phyloP scores from a whole-genome alignment of 1,140 invertebrate species.

The Papilio glaucus region DNA sequence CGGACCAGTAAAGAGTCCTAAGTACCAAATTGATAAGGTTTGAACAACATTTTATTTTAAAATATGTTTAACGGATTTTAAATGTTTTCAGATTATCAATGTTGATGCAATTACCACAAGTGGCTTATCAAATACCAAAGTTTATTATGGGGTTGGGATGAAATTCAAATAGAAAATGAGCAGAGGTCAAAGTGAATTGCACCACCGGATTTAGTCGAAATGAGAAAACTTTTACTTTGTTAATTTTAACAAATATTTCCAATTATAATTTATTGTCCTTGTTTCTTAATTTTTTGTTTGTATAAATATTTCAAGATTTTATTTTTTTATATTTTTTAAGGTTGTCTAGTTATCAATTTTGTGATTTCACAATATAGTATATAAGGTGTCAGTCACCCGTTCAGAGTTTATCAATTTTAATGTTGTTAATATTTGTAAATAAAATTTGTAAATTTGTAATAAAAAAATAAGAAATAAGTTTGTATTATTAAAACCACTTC shows the following conservation, averaged over 20 bases:
- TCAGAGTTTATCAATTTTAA: conserved; percentile 1
- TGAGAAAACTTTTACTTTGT: conserved; percentile 30
- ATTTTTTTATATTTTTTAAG: conserved; percentile 18
- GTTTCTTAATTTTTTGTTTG: conserved; percentile 26
- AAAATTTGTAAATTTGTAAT: conserved; percentile 55
- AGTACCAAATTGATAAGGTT: too few species aligned
- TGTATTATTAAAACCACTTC: conserved; percentile 32
- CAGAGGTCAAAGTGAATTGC: conserved; percentile 42
- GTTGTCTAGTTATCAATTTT: conserved; percentile 18
- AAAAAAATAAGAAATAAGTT: conserved; percentile 39
- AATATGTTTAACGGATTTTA: conserved; percentile 1
- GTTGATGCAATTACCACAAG: conserved; percentile 90
- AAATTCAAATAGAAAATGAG: conserved; percentile 46
- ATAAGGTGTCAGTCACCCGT: conserved; percentile 20
- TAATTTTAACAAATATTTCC: conserved; percentile 11
- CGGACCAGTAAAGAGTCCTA: too few species aligned
- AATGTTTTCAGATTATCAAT: conserved; percentile 87
- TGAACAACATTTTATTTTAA: background rate
- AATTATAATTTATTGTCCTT: conserved; percentile 31
- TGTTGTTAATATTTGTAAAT: conserved; percentile 48
- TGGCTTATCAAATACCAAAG: conserved; percentile 90
- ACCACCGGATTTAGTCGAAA: conserved; percentile 60
- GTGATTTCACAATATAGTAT: conserved; percentile 24
- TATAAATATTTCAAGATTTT: conserved; percentile 18
- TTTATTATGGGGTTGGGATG: conserved; percentile 89